These are phyloP conservation scores for Aplochiton taeniatus DNA, from an alignment of 2,797 vertebrate genomes.

Conservation along the genomic window DNA sequence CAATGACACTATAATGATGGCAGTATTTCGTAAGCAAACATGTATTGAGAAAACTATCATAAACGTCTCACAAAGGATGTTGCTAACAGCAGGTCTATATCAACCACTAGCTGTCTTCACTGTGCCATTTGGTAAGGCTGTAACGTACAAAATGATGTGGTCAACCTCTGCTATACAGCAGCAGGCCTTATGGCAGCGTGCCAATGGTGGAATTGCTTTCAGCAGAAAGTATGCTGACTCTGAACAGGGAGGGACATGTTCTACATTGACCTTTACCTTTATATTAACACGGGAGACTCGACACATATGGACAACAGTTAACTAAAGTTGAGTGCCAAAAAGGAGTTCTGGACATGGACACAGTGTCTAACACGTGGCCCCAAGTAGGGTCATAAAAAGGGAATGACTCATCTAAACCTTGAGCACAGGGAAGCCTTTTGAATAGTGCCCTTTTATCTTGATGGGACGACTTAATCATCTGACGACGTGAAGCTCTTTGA, in stretches of 20 bases:
- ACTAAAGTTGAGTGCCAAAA: background rate
- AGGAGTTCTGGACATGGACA: background rate
- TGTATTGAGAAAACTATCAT: no score
- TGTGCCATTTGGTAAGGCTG: background rate
- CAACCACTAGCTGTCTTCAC: background rate
- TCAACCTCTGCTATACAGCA: background rate
- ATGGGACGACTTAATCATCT: constrained; percentile 60
- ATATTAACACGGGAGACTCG: background rate
- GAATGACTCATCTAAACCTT: constrained; percentile 28
- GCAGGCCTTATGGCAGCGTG: constrained; percentile 3
- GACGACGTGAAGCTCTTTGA: constrained; percentile 62
- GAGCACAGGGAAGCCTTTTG: constrained; percentile 40
- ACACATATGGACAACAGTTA: constrained; percentile 11
- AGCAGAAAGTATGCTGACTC: constrained; percentile 16
- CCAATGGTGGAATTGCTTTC: background rate
- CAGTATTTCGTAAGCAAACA: no score
- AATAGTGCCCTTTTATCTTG: constrained; percentile 59
- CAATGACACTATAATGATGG: no score
- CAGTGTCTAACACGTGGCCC: constrained; percentile 6
- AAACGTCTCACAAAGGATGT: no score
- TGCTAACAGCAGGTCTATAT: background rate
- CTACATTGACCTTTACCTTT: constrained; percentile 10
- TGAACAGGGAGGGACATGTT: constrained; percentile 9
- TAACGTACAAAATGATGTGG: background rate
- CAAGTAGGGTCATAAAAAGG: constrained; percentile 24